Base-by-base conservation (phyloP, 1,140 invertebrate species). In the Pissodes strobi region DNA sequence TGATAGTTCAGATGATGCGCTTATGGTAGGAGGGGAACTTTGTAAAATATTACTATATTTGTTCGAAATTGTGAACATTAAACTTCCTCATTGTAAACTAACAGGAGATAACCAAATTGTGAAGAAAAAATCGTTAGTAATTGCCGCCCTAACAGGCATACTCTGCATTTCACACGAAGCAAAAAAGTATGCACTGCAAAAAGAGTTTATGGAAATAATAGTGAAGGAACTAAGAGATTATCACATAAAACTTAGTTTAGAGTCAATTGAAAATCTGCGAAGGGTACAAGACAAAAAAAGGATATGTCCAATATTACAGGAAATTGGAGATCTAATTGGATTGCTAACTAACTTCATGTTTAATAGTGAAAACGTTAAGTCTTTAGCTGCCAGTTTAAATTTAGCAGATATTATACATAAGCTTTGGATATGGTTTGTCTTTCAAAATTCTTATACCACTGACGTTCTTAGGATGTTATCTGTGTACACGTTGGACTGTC, bases 391-490 rank as follows among this genome's bases (percentile, higher is more conserved):
- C 0, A 69, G 75, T 46, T 68, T 74, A 21, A 81, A 81, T 25
- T 71, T 85, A 12, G 78, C 82, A 5, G 83, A 85, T 69, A 64
- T 81, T 2, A 45, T 83, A 5, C 83, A 85, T 57, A 85, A 85
- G 72, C 65, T 84, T 17, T 85, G 84, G 83, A 71, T 72, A 15
- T 83, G 83, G 82, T 79, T 82, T 56, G 73, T 69, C 10, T 70
- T 79, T n/a, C 78, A 80, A 66, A 80, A 79, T 63, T 65, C 38
- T 45, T 71, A 81, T 6, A 46, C 80, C 0, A 68, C 76, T 2
- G 73, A 75, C 39, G 76, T 75, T n/a, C 72, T 85, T 17, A 81
- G 81, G 69, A 72, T 84, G 59, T 64, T 85, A 12, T 81, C 80
- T 43, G 84, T 82, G 0, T 84, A 81, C 43, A 84, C 83, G 2